phyloP scores from a whole-genome alignment of 2,113 vertebrate species.

The Lampris megalopsis region DNA sequence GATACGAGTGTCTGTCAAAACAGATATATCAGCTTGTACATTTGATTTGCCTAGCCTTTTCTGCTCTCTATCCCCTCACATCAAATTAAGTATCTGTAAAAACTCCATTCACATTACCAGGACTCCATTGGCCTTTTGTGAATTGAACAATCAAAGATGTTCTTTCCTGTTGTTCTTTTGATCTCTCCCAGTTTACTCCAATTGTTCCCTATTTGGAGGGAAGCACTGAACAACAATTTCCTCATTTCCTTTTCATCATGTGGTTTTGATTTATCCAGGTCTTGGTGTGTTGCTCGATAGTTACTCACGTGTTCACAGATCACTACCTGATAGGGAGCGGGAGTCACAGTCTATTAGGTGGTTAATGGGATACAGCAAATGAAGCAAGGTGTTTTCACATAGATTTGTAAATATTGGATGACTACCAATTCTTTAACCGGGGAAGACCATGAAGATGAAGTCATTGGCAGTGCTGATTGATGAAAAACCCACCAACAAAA shows the following conservation, averaged over 20 bases:
- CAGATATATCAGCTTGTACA: no score
- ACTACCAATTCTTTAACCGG: not conserved
- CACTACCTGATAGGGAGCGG: conserved; percentile 42
- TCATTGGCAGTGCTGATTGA: not conserved
- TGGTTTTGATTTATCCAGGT: conserved; percentile 52
- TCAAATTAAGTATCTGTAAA: not conserved
- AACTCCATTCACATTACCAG: not conserved
- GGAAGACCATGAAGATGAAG: not conserved
- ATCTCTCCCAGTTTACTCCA: conserved; percentile 58
- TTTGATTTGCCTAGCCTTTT: no score
- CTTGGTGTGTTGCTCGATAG: conserved; percentile 55
- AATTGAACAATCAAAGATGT: conserved; percentile 38
- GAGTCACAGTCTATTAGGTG: conserved; percentile 56
- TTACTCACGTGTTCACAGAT: conserved; percentile 64
- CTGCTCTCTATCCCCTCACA: no score
- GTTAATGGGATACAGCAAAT: conserved; percentile 55
- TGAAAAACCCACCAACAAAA: no score
- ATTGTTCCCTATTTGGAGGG: conserved; percentile 69
- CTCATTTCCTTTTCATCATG: conserved; percentile 49
- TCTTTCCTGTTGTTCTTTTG: conserved; percentile 46
- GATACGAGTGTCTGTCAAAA: no score
- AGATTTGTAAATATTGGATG: not conserved
- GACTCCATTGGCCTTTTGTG: not conserved
- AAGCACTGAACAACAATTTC: conserved; percentile 53
- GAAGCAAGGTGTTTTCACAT: conserved; percentile 34